Evolutionary conservation across 2,888 invertebrate genomes (phyloP), one percentile per base, ranked within the genome.

Genomic region (Tachina fera): DNA sequence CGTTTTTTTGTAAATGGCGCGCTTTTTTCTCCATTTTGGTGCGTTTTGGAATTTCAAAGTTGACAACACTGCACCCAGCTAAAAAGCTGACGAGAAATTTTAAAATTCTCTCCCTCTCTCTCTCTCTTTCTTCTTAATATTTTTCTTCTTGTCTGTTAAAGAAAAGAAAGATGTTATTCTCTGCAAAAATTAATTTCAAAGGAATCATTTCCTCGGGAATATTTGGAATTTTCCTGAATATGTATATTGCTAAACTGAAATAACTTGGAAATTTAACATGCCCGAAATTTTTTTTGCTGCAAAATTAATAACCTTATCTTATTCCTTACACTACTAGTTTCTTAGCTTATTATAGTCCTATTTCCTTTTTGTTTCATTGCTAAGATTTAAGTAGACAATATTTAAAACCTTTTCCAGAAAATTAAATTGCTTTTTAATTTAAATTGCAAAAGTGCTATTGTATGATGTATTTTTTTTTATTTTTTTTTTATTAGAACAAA

Each of bases 401-500:
- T 49, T n/a, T 49, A 49, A 49, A 49, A 49, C n/a, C 4, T 14
- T 49, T 13, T 13, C 14, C n/a, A 49, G 13, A 14, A 49, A n/a
- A 49, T 14, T 14, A 49, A 49, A 49, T 49, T 31, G 31, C 2
- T 31, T 31, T 31, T 49, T 14, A 60, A 16, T 11, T 43, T 19
- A 43, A 61, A 43, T 16, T 6, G 43, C 56, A 56, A 56, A 58
- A 14, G 3, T 31, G 22, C 11, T 31, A 58, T 31, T 31, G 1
- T 6, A 31, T 5, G 5, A 6, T n/a, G 11, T 11, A 19, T 11
- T 22, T 13, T 56, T 49, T 61, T 16, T 43, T 39, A 61, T 61
- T 11, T 22, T 13, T 56, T 49, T 61, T 16, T 43, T 39, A 61
- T 61, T 61, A 61, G 49, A 49, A 41, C 16, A 60, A 41, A 19